Evolutionary conservation across 2,888 invertebrate genomes (phyloP), one percentile per base, ranked within the genome.

Genomic region (Cantharis flavilabris): DNA sequence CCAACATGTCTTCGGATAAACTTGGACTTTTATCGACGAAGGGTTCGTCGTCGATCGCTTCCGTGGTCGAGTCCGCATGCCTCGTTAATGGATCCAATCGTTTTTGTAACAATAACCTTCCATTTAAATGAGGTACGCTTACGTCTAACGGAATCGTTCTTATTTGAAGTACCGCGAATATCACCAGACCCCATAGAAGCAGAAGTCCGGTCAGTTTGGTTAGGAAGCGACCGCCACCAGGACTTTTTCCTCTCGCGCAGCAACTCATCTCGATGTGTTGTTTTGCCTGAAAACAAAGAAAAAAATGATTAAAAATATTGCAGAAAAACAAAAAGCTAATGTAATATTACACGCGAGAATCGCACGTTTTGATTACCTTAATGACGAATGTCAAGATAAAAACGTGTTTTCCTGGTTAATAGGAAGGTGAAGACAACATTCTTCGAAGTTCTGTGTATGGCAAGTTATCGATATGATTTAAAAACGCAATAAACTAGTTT

Each of bases 1-100:
- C 93, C 81, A 95, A 90, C 86, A 94, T 92, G 75, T 94, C 94
- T 86, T 97, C 96, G 72, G 92, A 90, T 67, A 90, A 88, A n/a
- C 89, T 89, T 0, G 91, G 91, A 64, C 91, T 90, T 79, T 90
- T 91, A 86, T 93, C 93, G 28, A 93, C 88, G 76, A 90, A 88
- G 0, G 92, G 92, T 81, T 92, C 92, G 80, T 90, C 86, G 26
- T 91, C 90, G 9, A 89, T 83, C 49, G 85, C 86, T 78, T 87
- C 89, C 23, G 89, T 89, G 0, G 89, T 88, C 16, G 87, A 85
- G 75, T 88, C 87, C 13, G 86, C 86, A 85, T 85, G 88, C 71
- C 84, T 83, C 49, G 86, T 89, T 62, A 86, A 85, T 23, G 87
- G 87, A 76, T 88, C 88, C 71, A 88, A 83, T 3, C 88, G 86